Base-by-base conservation (phyloP, 2,888 invertebrate species). In the Drosophila bunnanda region DNA sequence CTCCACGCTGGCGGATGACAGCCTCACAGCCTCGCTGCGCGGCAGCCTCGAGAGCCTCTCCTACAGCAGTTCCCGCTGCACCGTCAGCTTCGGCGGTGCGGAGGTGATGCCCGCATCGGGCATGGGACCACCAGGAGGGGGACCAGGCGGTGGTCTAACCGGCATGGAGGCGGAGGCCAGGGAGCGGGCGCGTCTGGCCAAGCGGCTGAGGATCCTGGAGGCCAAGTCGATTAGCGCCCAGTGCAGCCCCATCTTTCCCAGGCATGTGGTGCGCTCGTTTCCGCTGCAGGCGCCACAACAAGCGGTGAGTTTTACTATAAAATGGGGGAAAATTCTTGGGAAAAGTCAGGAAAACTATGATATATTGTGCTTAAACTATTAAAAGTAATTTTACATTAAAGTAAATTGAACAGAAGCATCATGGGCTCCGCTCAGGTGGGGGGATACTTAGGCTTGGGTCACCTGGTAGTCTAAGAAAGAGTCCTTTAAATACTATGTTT, bases 171-270 rank as follows among this genome's bases (percentile, higher is more conserved):
- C 82, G 13, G 90, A 90, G 13, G 82, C 83, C 39, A 82, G 91
- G 3, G 86, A 87, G 13, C 78, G 86, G 7, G 71, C 73, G 66
- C 89, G 73, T 22, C 69, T 86, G 17, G 91, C 91, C 56, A 91
- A 90, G 53, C 83, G 91, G 17, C 77, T 92, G 68, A 91, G 92
- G 38, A 85, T 92, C 25, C 78, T 92, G 57, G 92, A 92, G 76
- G 92, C 93, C 25, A 92, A 92, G 76, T 92, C 92, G 56, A 92
- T 92, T 62, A 92, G 92, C 72, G 92, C 92, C 36, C 92, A 93
- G 66, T 92, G 92, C 68, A 92, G 93, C 80, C 92, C 92, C 50
- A 86, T 92, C 43, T 88, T 91, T 58, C 88, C 90, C 38, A 81
- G 90, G 61, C 89, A 91, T 74, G 55, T 88, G 68, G 83, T 65